Evolutionary conservation across 1,140 invertebrate species (phyloP), one percentile per base, ranked within the genome.

Genomic region (Zaprionus kolodkinae): DNA sequence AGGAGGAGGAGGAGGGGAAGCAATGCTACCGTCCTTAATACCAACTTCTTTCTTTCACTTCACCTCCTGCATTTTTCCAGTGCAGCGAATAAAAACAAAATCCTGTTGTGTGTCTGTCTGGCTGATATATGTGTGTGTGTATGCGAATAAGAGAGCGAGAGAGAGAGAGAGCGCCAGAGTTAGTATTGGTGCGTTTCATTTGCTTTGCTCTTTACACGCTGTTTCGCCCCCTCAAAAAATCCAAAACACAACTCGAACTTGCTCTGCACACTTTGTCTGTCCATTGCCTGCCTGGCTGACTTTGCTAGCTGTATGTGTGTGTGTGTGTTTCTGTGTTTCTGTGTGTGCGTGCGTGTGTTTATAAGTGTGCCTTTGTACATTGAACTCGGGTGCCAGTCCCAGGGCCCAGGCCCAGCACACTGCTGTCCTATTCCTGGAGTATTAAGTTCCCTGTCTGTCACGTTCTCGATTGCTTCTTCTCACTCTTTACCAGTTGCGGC

Each of bases 241-340:
- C 70, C 78, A 78, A 80, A 80, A 80, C 75, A 78, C 77, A 87
- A 88, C 70, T 88, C 84, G 61, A 87, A 88, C 84, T 88, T 83
- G 80, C 84, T 87, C 80, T 75, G 70, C 79, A 70, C 83, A 45
- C 45, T 83, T 77, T 88, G 79, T 87, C 78, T 74, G 84, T 64
- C 64, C 71, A 75, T 79, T 56, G 76, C 67, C 76, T 79, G 76
- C 67, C 76, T 79, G 68, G 68, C 57, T 77, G 77, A 65, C 59
- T 84, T 72, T 67, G 67, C 45, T 59, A 52, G 56, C 17, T 66
- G 25, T 43, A 40, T 35, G 55, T 30, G 45, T 45, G 36, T 59
- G 30, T 65, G 38, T 54, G 43, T 59, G 11, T 64, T 65, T 60
- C 43, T 40, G 45, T 70, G 61, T 62, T 0, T 55, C 15, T 36